phyloP scores from a whole-genome alignment of 2,113 vertebrate species.

The Zosterops pallidus region DNA sequence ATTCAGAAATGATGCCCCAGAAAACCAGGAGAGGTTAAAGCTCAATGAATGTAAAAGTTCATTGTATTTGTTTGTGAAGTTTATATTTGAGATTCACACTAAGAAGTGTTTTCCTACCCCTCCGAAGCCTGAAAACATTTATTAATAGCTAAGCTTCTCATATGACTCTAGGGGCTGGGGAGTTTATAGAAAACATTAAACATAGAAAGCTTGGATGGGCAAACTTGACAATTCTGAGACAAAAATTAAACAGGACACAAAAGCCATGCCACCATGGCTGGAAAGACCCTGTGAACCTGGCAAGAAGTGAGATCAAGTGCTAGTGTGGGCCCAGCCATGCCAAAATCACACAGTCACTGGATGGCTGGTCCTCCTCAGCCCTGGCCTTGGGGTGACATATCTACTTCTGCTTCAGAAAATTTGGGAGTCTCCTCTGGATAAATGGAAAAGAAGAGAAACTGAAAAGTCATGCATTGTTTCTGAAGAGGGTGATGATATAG shows the following conservation, averaged over 20 bases:
- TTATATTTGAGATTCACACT: neutral
- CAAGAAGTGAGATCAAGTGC: fast-evolving
- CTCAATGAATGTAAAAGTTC: neutral
- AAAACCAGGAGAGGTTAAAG: neutral
- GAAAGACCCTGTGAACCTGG: neutral
- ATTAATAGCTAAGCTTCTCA: neutral
- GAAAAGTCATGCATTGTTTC: neutral
- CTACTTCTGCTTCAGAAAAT: neutral
- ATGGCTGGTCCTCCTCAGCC: fast-evolving
- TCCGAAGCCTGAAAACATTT: neutral
- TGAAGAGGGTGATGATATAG: neutral
- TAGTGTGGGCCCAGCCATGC: neutral
- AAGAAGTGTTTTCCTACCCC: neutral
- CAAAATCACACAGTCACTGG: fast-evolving
- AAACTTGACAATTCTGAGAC: neutral
- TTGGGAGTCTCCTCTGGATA: neutral
- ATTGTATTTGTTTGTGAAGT: neutral
- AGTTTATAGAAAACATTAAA: neutral
- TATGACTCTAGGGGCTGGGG: neutral
- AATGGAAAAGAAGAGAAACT: neutral
- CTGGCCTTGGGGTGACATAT: neutral
- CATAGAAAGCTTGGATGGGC: neutral
- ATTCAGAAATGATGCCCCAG: neutral
- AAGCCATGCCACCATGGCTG: neutral
- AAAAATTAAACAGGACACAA: neutral